These are phyloP conservation scores for Lasioglossum baleicum DNA, from an alignment of 1,140 invertebrate species.

Conservation along the genomic window DNA sequence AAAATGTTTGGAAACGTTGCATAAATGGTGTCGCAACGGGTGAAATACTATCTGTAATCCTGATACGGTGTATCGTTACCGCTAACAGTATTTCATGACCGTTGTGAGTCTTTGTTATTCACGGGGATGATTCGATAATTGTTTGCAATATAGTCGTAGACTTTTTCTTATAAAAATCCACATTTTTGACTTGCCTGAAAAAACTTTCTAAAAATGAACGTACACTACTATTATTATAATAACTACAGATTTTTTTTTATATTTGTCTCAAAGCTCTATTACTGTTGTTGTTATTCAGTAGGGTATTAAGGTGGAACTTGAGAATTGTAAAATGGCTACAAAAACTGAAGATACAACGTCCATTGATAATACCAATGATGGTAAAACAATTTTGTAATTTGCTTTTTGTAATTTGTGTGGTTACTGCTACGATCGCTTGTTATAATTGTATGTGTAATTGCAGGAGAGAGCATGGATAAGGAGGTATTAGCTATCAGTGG, in stretches of 20 bases:
- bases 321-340: constrained; percentile 69
- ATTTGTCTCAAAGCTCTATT: background rate
- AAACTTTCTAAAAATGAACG: too few species aligned
- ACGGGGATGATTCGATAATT: too few species aligned
- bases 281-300: constrained; percentile 39
- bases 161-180: too few species aligned
- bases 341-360: constrained; percentile 74
- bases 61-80: constrained; percentile 6
- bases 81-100: background rate
- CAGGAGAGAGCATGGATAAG: constrained; percentile 68
- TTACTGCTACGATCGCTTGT: background rate
- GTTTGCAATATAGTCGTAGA: too few species aligned
- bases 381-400: constrained; percentile 47
- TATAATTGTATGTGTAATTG: constrained; percentile 9
- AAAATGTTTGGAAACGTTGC: constrained; percentile 6
- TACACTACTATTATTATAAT: too few species aligned
- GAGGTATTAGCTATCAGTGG: constrained; percentile 70
- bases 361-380: constrained; percentile 75
- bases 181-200: too few species aligned
- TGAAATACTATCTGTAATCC: constrained; percentile 22
- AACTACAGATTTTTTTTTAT: too few species aligned
- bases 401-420: background rate
- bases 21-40: constrained; percentile 14
- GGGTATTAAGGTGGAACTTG: constrained; percentile 55
- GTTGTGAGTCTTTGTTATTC: background rate